phyloP scores from a whole-genome alignment of 2,888 invertebrate genomes.

The Matsumyia berberina region DNA sequence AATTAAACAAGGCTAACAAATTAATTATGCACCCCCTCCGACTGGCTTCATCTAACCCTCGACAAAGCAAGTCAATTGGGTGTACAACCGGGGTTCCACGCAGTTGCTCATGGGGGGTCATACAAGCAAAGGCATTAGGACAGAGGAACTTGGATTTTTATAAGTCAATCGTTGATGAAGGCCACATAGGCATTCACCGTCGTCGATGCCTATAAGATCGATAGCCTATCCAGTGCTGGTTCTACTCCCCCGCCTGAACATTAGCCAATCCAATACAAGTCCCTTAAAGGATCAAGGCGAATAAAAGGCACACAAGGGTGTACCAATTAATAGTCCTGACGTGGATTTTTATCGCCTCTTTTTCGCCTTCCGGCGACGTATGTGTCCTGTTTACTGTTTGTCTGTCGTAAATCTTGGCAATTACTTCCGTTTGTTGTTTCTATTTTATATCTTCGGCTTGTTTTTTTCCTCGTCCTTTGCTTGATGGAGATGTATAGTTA shows the following conservation, averaged over 20 bases:
- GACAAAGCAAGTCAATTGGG: too few species aligned
- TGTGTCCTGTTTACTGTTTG: slow-evolving; percentile 71
- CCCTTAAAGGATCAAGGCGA: neutral
- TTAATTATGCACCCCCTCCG: slow-evolving; percentile 50
- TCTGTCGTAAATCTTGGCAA: slow-evolving; percentile 73
- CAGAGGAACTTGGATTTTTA: too few species aligned
- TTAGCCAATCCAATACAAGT: too few species aligned
- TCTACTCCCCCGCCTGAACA: too few species aligned
- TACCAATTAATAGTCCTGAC: slow-evolving; percentile 73
- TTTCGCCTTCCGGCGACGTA: slow-evolving; percentile 59
- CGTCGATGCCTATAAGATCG: too few species aligned
- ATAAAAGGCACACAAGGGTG: slow-evolving; percentile 23
- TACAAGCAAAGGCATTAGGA: too few species aligned
- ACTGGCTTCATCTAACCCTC: neutral
- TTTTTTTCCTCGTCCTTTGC: neutral
- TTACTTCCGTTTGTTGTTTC: slow-evolving; percentile 71
- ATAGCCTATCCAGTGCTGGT: too few species aligned
- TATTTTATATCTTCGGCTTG: slow-evolving; percentile 33
- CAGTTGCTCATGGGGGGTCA: too few species aligned
- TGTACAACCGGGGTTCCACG: too few species aligned
- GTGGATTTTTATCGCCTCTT: slow-evolving; percentile 73
- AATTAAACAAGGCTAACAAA: slow-evolving; percentile 64
- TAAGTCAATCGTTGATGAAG: too few species aligned
- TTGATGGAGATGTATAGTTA: slow-evolving; percentile 9
- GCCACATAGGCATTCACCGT: too few species aligned